Conservation (phyloP, 2,113 vertebrate species). For the Protobothrops mucrosquamatus region DNA sequence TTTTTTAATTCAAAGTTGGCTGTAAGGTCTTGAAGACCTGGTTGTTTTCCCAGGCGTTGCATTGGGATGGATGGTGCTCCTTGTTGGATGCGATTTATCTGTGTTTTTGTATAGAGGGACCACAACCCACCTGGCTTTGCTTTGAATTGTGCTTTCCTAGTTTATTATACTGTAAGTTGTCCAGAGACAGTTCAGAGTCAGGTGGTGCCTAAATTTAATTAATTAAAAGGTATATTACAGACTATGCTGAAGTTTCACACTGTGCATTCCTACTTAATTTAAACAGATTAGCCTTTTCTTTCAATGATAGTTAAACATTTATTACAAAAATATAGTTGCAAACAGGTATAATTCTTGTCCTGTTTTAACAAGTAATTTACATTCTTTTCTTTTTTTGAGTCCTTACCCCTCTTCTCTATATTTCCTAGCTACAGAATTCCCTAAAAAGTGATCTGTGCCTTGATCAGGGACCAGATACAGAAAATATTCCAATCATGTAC, state of each 20-base stretch:
- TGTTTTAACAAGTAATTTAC: conserved; percentile 25
- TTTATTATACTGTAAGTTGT: background rate
- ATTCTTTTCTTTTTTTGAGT: conserved; percentile 49
- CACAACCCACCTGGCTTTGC: background rate
- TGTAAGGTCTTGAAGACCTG: background rate
- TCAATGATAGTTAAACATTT: rapidly evolving
- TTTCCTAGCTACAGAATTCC: conserved; percentile 89
- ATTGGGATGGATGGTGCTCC: background rate
- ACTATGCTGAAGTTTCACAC: background rate
- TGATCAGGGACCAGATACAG: conserved; percentile 94
- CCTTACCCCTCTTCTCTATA: conserved; percentile 22
- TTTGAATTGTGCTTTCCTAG: background rate
- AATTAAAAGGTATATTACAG: background rate
- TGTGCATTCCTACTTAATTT: background rate
- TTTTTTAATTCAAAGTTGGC: background rate
- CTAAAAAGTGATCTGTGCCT: conserved; percentile 94
- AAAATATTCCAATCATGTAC: conserved; percentile 95
- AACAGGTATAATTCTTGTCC: background rate
- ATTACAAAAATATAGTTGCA: background rate
- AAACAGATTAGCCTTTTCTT: background rate
- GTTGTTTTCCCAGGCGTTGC: background rate
- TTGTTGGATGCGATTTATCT: background rate
- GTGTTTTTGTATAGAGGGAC: background rate
- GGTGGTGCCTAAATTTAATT: background rate
- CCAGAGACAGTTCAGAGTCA: background rate